Evolutionary conservation across 2,888 invertebrate species (phyloP).

Genomic region (Lathronympha strigana): DNA sequence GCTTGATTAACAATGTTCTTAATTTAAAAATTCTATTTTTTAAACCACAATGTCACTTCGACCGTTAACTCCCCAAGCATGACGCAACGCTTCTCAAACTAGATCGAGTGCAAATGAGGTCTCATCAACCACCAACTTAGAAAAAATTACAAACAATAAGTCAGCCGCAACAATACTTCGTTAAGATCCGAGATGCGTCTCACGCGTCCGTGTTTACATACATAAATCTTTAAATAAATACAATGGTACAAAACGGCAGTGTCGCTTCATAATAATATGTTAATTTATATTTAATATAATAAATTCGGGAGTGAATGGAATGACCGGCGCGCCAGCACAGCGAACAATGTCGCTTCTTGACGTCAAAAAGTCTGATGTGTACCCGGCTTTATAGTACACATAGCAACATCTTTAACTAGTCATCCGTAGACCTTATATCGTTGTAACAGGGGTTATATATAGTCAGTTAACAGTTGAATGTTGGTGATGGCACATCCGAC

Average conservation of each 20-base stretch:
- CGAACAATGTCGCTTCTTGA: slow-evolving; percentile 15
- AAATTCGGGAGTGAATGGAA: slow-evolving; percentile 42
- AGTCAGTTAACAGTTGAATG: too few species aligned
- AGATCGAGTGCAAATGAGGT: slow-evolving; percentile 41
- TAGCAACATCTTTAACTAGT: too few species aligned
- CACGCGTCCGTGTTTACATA: slow-evolving; percentile 43
- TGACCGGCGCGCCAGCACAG: slow-evolving; percentile 36
- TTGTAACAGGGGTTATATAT: too few species aligned
- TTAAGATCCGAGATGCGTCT: slow-evolving; percentile 42
- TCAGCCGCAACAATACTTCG: slow-evolving; percentile 42
- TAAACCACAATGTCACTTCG: slow-evolving; percentile 29
- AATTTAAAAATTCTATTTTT: slow-evolving; percentile 27
- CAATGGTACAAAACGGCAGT: slow-evolving; percentile 42
- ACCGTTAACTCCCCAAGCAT: slow-evolving; percentile 37
- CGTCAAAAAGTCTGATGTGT: background rate
- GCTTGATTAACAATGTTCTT: slow-evolving; percentile 33
- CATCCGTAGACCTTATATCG: too few species aligned
- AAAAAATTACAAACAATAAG: slow-evolving; percentile 42
- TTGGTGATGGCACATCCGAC: background rate
- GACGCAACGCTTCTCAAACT: slow-evolving; percentile 37
- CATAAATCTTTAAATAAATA: slow-evolving; percentile 41
- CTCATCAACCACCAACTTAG: slow-evolving; percentile 41
- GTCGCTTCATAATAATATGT: slow-evolving; percentile 42
- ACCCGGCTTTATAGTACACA: too few species aligned
- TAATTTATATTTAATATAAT: slow-evolving; percentile 45